phyloP scores from a whole-genome alignment of 2,797 vertebrate species.

The Harpagifer antarcticus region DNA sequence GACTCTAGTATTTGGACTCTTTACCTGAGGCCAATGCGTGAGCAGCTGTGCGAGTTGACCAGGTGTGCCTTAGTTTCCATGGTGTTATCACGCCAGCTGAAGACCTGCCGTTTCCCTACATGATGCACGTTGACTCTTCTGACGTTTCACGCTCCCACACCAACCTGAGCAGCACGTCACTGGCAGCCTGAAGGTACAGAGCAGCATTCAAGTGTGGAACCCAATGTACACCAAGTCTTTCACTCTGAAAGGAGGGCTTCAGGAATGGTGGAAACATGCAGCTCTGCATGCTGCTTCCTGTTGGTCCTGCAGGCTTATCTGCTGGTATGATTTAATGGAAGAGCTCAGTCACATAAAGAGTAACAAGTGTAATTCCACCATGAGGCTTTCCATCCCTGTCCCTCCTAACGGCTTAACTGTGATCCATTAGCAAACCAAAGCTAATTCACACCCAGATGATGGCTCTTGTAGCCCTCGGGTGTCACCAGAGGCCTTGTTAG shows the following conservation, averaged over 20 bases:
- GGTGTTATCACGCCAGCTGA: constrained; percentile 60
- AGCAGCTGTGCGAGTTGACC: constrained; percentile 72
- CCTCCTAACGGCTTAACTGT: constrained; percentile 42
- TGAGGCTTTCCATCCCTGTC: constrained; percentile 20
- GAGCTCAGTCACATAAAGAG: constrained; percentile 27
- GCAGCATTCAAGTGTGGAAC: constrained; percentile 11
- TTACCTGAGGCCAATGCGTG: constrained; percentile 48
- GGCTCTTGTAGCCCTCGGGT: constrained; percentile 17
- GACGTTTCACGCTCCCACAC: constrained; percentile 23
- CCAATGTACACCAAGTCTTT: constrained; percentile 15
- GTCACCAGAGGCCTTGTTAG: constrained; percentile 9
- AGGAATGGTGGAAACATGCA: constrained; percentile 34
- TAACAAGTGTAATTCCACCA: constrained; percentile 17
- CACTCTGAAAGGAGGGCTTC: constrained; percentile 46
- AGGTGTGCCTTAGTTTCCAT: constrained; percentile 67
- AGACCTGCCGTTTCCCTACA: constrained; percentile 37
- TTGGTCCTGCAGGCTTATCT: constrained; percentile 33
- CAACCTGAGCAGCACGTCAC: constrained; percentile 6
- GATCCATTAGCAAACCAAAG: constrained; percentile 55
- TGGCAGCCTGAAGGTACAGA: constrained; percentile 2
- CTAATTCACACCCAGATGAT: constrained; percentile 41
- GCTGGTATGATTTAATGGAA: constrained; percentile 44
- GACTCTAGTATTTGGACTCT: constrained; percentile 41
- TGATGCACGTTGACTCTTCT: constrained; percentile 50
- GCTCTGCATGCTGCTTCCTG: constrained; percentile 12